Evolutionary conservation across 1,140 invertebrate genomes (phyloP).

Genomic region (Druon quercuslanigerum): DNA sequence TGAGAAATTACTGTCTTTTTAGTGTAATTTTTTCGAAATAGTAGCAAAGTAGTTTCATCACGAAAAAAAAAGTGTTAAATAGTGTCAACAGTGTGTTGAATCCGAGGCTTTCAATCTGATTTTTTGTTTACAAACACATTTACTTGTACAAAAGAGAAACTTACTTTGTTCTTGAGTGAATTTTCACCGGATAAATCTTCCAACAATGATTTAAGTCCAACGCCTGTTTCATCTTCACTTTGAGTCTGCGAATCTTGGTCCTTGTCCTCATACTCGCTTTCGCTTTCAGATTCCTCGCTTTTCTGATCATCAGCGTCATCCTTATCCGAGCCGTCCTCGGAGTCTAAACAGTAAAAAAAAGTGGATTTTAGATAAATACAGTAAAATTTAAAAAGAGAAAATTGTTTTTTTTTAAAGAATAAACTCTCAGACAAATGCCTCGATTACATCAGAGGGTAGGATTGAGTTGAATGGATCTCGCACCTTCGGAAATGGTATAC

Average conservation of each 20-base stretch:
- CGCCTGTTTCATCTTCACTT: slow-evolving; percentile 75
- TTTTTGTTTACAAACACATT: background rate
- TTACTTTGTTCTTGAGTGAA: slow-evolving; percentile 55
- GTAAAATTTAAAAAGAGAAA: slow-evolving; percentile 32
- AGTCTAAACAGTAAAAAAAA: slow-evolving; percentile 50
- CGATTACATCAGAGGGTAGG: slow-evolving; percentile 60
- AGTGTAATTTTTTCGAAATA: no score
- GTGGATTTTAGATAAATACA: background rate
- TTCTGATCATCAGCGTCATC: slow-evolving; percentile 70
- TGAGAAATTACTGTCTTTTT: no score
- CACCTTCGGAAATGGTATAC: slow-evolving; percentile 60
- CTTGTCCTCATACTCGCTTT: slow-evolving; percentile 70
- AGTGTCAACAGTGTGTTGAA: no score
- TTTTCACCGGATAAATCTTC: slow-evolving; percentile 75
- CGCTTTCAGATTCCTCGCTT: slow-evolving; percentile 64
- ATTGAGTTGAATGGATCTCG: slow-evolving; percentile 71
- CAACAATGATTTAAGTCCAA: slow-evolving; percentile 80
- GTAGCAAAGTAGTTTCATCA: no score
- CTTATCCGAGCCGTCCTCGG: slow-evolving; percentile 60
- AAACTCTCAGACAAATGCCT: slow-evolving; percentile 75
- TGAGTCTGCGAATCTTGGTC: slow-evolving; percentile 75
- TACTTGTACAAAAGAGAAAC: background rate
- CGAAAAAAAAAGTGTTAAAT: no score
- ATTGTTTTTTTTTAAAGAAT: slow-evolving; percentile 33
- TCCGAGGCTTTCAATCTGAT: no score